Base-by-base conservation (phyloP, 1,140 invertebrate genomes). In the Heliconius nattereri region DNA sequence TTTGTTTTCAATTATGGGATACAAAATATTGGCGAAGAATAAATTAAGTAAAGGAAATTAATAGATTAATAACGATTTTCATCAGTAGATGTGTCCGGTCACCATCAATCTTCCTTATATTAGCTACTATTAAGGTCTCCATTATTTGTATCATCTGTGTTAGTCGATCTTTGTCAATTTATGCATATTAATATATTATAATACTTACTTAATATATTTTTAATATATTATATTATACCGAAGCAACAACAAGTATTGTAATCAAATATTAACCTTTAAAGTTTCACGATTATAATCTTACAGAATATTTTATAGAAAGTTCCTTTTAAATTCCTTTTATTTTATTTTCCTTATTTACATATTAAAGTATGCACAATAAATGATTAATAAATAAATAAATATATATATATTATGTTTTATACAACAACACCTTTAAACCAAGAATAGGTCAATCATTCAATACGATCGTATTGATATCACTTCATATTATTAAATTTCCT, bases 141-240 rank as follows among this genome's bases (percentile, higher is more conserved):
- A 70, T 78, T 75, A 78, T 74, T 66, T 78, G 72, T 78, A 26
- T 6, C 60, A 79, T 79, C 60, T 79, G 60, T 79, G 73, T 75
- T 26, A 54, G 73, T 79, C 71, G 72, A 73, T 78, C 71, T 78
- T 66, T 73, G 49, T 40, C 37, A 75, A 78, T 74, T 78, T 70
- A 78, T 73, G 77, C 52, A 71, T 52, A 52, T 20, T 23, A 45
- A 16, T 45, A 16, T 45, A 66, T 76, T 45, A 66, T 76, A 76
- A 76, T 76, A 70, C 40, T 73, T 13, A 29, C 3, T 26, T n/a
- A n/a, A n/a, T n/a, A n/a, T n/a, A n/a, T n/a, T n/a, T n/a, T 20
- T 23, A 45, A 16, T 45, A 16, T 45, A n/a, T n/a, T n/a, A 66
- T 76, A 76, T 71, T 76, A 70, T 13, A 29, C 3, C 16, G 5